phyloP scores from a whole-genome alignment of 1,140 invertebrate genomes.

The Lerema accius region DNA sequence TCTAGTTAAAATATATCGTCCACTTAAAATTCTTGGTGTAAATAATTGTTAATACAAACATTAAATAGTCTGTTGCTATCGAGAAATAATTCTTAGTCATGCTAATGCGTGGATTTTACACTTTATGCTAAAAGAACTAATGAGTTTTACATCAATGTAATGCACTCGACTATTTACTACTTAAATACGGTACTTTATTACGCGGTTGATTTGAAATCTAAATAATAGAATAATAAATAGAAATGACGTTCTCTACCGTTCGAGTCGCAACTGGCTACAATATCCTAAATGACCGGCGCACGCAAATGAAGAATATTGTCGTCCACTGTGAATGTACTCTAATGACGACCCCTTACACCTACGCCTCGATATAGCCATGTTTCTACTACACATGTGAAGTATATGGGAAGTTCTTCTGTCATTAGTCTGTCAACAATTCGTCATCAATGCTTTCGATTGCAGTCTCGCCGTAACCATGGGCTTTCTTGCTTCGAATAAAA shows the following conservation, averaged over 20 bases:
- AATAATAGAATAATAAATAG: not conserved
- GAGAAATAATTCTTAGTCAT: too few relatives aligned
- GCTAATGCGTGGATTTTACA: not conserved
- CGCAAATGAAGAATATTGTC: constrained; percentile 32
- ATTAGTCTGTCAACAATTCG: too few relatives aligned
- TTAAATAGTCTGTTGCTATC: not conserved
- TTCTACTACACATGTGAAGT: not conserved
- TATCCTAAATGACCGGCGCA: constrained; percentile 19
- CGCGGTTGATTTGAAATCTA: not conserved
- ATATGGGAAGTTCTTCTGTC: too few relatives aligned
- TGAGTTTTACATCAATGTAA: not conserved
- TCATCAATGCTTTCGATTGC: too few relatives aligned
- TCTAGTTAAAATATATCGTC: not conserved
- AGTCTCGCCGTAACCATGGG: too few relatives aligned
- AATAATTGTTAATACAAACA: not conserved
- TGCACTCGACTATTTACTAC: not conserved
- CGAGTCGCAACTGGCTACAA: constrained; percentile 2
- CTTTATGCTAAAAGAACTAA: not conserved
- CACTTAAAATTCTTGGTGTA: not conserved
- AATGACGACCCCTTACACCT: constrained; percentile 14
- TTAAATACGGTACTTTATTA: too few relatives aligned
- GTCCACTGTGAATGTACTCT: constrained; percentile 23
- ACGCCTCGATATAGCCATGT: not conserved
- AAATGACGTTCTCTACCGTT: not conserved
- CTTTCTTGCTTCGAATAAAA: too few relatives aligned